phyloP scores from a whole-genome alignment of 2,888 invertebrate genomes.

The Phasia obesa region DNA sequence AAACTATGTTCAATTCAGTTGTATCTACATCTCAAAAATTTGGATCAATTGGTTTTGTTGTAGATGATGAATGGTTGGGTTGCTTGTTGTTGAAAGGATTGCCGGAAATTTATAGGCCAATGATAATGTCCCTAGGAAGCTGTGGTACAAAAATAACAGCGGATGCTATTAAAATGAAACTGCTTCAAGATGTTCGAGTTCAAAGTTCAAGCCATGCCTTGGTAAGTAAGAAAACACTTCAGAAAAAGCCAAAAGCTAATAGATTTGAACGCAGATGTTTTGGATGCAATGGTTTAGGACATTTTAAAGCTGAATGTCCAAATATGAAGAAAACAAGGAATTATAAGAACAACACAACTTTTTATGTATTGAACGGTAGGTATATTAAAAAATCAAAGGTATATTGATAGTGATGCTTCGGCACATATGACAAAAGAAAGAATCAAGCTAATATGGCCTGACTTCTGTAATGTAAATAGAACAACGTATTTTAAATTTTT shows the following conservation, averaged over 20 bases:
- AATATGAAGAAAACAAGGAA: too few species aligned
- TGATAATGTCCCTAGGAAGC: conserved; percentile 70
- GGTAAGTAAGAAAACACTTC: conserved; percentile 9
- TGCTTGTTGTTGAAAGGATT: conserved; percentile 65
- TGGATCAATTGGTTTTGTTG: conserved; percentile 47
- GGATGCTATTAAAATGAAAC: too few species aligned
- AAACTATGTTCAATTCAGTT: conserved; percentile 29
- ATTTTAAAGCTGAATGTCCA: too few species aligned
- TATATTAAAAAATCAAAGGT: conserved; percentile 8
- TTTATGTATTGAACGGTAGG: conserved; percentile 35
- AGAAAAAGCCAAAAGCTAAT: conserved; percentile 20
- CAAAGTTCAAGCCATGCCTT: conserved; percentile 1
- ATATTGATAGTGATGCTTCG: conserved; percentile 34
- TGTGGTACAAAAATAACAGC: conserved; percentile 54
- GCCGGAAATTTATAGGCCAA: conserved; percentile 61
- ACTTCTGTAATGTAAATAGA: too few species aligned
- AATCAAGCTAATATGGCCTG: too few species aligned
- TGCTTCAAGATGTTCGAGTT: conserved; percentile 43
- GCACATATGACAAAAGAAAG: conserved; percentile 8
- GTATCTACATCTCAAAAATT: conserved; percentile 48
- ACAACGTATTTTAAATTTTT: too few species aligned
- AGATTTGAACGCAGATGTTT: conserved; percentile 14
- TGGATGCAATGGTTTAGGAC: too few species aligned
- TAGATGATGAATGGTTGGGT: conserved; percentile 64
- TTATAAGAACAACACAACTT: conserved; percentile 26